Evolutionary conservation across 2,113 vertebrate genomes (phyloP).

Genomic region (Calyptomena viridis): DNA sequence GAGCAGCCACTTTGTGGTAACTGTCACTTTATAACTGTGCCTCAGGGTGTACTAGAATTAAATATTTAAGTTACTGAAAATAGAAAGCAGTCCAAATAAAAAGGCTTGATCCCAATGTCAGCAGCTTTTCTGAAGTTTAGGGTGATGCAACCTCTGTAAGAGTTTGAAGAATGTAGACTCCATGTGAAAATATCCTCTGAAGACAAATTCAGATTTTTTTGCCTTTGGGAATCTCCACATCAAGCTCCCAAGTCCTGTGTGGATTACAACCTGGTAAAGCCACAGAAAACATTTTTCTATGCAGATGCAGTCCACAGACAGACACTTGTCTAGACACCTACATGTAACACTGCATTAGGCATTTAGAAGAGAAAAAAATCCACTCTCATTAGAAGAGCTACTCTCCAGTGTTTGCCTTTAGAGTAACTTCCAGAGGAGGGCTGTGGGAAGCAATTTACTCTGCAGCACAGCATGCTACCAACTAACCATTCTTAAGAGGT

Average conservation of each 20-base stretch:
- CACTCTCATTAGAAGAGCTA: not conserved
- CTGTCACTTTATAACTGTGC: not conserved
- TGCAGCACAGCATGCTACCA: not conserved
- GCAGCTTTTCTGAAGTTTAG: not conserved
- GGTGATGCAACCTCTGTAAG: not conserved
- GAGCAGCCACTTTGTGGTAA: not conserved
- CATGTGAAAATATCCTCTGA: not conserved
- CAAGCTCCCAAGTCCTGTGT: not conserved
- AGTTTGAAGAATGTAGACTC: not conserved
- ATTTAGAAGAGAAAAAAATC: not conserved
- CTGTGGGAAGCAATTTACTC: not conserved
- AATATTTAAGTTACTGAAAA: not conserved
- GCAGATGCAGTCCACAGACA: not conserved
- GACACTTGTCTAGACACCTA: not conserved
- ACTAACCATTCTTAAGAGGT: not conserved
- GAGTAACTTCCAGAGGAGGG: not conserved
- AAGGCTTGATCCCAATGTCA: not conserved
- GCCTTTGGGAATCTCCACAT: not conserved
- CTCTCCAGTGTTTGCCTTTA: not conserved
- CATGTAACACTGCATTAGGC: not conserved
- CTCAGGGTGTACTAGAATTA: not conserved
- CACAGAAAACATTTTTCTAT: not conserved
- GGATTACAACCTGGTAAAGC: not conserved
- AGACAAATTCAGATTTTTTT: fast-evolving
- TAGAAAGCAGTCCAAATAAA: not conserved